Conservation (phyloP, 2,797 vertebrate species). For the Characodon lateralis region DNA sequence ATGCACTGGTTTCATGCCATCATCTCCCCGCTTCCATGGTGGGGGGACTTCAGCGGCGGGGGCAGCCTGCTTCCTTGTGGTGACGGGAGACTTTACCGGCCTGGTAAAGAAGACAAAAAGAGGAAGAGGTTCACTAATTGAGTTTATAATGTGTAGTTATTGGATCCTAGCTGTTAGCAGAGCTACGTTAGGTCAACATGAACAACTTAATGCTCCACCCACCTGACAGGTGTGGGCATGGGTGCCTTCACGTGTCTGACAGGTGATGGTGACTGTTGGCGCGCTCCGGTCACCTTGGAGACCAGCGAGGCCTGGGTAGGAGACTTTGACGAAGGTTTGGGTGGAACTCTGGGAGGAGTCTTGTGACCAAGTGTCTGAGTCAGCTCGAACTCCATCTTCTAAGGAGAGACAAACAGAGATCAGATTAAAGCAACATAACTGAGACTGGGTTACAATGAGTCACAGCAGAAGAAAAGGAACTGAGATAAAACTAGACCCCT, state of each 20-base stretch:
- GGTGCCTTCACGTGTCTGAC: constrained; percentile 93
- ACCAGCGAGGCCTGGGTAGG: constrained; percentile 79
- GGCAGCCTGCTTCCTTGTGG: constrained; percentile 67
- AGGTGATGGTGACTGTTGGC: constrained; percentile 94
- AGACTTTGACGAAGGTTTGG: constrained; percentile 88
- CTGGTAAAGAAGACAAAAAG: constrained; percentile 85
- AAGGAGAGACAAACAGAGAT: background rate
- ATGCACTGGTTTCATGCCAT: constrained; percentile 75
- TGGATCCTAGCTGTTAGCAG: background rate
- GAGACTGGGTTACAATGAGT: background rate
- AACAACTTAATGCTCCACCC: constrained; percentile 4
- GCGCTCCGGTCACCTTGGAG: constrained; percentile 82
- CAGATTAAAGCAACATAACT: background rate
- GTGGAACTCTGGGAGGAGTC: constrained; percentile 92
- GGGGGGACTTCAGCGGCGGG: constrained; percentile 84
- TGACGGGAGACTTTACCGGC: constrained; percentile 86
- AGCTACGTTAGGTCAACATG: background rate
- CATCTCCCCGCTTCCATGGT: constrained; percentile 90
- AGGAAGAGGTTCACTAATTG: no score
- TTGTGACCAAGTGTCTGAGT: constrained; percentile 89
- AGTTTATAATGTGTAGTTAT: background rate
- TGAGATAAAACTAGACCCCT: background rate
- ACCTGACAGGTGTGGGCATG: constrained; percentile 88
- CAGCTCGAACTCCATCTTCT: constrained; percentile 83
- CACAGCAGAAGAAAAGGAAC: background rate